These are phyloP conservation scores for Cheumatopsyche charites DNA, from an alignment of 1,140 invertebrate species.

Conservation along the genomic window DNA sequence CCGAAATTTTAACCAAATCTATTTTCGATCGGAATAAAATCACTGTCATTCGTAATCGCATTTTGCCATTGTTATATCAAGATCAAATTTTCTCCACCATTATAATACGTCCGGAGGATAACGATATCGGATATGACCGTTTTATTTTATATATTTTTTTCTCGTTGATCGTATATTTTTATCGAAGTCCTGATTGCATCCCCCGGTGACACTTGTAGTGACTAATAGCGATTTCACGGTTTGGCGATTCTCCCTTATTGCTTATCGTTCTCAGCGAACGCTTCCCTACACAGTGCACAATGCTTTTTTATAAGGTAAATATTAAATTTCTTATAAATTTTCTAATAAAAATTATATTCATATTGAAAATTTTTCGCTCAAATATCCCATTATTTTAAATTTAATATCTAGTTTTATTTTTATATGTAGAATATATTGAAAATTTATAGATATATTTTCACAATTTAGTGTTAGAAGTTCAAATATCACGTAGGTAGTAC, in stretches of 20 bases:
- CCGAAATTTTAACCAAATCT: too few species aligned
- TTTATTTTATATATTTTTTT: constrained; percentile 8
- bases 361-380: background rate
- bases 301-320: constrained; percentile 17
- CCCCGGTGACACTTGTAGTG: constrained; percentile 27
- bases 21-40: too few species aligned
- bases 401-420: background rate
- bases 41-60: too few species aligned
- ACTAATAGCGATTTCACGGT: constrained; percentile 36
- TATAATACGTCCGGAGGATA: background rate
- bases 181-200: constrained; percentile 28
- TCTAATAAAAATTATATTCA: background rate
- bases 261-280: constrained; percentile 22
- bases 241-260: constrained; percentile 31
- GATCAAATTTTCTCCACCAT: too few species aligned
- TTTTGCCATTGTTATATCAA: too few species aligned
- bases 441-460: background rate
- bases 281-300: background rate
- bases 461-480: background rate
- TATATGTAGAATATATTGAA: background rate
- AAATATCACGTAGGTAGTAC: constrained; percentile 22
- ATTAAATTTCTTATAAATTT: background rate
- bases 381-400: background rate
- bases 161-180: constrained; percentile 22
- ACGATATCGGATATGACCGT: constrained; percentile 1